These are phyloP conservation scores for Drosophila subobscura DNA, from an alignment of 1,140 invertebrate species.

Conservation along the genomic window DNA sequence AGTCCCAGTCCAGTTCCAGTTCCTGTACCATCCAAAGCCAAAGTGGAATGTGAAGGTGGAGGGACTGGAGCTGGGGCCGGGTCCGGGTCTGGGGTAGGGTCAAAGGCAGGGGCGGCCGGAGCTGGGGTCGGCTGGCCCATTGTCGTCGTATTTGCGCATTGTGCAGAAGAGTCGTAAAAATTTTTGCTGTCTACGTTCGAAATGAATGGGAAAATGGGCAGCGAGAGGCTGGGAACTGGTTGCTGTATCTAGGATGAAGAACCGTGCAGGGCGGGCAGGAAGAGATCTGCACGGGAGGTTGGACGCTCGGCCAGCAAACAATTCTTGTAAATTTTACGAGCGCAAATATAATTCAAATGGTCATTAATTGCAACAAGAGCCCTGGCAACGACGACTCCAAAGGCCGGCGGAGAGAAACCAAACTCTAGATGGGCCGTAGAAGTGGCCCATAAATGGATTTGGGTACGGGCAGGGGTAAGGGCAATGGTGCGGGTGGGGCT, in stretches of 20 bases:
- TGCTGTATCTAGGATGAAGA: too few species aligned
- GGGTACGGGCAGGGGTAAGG: slow-evolving; percentile 49
- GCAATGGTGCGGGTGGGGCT: slow-evolving; percentile 36
- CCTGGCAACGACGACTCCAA: slow-evolving; percentile 43
- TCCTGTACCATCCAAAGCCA: slow-evolving; percentile 22
- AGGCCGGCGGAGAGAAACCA: slow-evolving; percentile 36
- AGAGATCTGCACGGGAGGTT: too few species aligned
- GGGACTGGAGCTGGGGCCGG: background rate
- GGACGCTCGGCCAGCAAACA: slow-evolving; percentile 56
- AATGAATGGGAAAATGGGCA: slow-evolving; percentile 53
- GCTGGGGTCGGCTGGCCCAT: slow-evolving; percentile 55
- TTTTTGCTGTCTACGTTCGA: slow-evolving; percentile 78
- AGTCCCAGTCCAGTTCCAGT: slow-evolving; percentile 5
- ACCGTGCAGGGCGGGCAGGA: too few species aligned
- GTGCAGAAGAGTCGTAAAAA: slow-evolving; percentile 80
- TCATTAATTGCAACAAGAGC: slow-evolving; percentile 78
- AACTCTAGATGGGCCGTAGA: slow-evolving; percentile 68
- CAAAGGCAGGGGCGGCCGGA: background rate
- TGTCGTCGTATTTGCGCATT: slow-evolving; percentile 78
- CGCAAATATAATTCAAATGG: slow-evolving; percentile 83
- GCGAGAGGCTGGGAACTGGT: slow-evolving; percentile 8
- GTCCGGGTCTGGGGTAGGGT: background rate
- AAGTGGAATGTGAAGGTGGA: slow-evolving; percentile 18
- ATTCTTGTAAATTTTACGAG: slow-evolving; percentile 83
- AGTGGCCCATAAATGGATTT: slow-evolving; percentile 76